Conservation (phyloP, 2,888 invertebrate genomes). For the Clivina fossor region DNA sequence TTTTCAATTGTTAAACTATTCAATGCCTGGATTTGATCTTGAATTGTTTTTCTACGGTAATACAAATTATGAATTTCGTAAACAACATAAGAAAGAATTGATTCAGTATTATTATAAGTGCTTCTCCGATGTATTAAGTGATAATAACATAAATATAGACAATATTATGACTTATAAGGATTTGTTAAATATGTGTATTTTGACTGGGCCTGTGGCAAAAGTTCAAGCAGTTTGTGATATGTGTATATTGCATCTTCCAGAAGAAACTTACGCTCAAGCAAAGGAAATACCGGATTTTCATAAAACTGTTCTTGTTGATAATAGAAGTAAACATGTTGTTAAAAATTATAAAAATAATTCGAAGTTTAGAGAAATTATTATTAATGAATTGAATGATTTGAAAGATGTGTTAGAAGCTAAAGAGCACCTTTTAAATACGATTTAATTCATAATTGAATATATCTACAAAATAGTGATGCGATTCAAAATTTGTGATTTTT, state of each 20-base stretch:
- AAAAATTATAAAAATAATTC: conserved; percentile 6
- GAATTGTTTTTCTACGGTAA: conserved; percentile 13
- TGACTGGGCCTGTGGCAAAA: conserved; percentile 21
- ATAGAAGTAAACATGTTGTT: conserved; percentile 20
- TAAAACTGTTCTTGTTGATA: conserved; percentile 6
- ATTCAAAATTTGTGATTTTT: neutral
- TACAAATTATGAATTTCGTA: conserved; percentile 4
- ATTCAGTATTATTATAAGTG: conserved; percentile 11
- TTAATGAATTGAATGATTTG: conserved; percentile 12
- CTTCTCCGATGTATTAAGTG: neutral
- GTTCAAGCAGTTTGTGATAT: conserved; percentile 24
- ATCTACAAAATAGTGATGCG: no score
- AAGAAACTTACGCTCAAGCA: conserved; percentile 1
- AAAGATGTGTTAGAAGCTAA: conserved; percentile 9
- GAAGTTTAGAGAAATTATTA: conserved; percentile 16
- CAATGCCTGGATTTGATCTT: conserved; percentile 3
- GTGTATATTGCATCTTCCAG: conserved; percentile 19
- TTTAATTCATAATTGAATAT: conserved; percentile 4
- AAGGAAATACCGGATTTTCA: neutral
- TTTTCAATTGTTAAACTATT: conserved; percentile 13
- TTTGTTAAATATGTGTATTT: conserved; percentile 7
- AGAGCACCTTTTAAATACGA: conserved; percentile 8
- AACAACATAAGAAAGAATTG: conserved; percentile 6
- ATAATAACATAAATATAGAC: neutral
- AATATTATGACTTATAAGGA: conserved; percentile 4